Base-by-base conservation (phyloP, 1,140 invertebrate genomes). In the Ectropis grisescens region DNA sequence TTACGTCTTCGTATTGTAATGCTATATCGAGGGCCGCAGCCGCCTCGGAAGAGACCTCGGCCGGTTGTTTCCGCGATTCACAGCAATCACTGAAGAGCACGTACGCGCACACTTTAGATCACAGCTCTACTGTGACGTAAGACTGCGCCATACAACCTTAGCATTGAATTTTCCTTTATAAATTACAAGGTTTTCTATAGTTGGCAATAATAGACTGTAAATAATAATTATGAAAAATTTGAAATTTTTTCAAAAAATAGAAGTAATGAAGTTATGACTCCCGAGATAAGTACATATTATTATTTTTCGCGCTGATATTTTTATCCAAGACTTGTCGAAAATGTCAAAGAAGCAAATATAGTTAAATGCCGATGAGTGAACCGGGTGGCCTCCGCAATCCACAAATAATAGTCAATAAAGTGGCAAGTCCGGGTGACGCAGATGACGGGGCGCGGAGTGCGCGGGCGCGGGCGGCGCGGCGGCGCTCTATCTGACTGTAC, bases 401-500 rank as follows among this genome's bases (percentile, higher is more conserved):
- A 39, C 51, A 62, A 67, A 64, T 68, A 64, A 56, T 57, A 62
- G 45, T 57, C 39, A 57, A 61, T 61, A 58, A 54, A 57, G 32
- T 68, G 53, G 57, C 47, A 65, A 61, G 45, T 64, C 61, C 58
- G 66, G 61, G 60, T 70, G 68, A 58, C 56, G 51, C 54, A 55
- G 51, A 47, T 33, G 42, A 32, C 36, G 40, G 29, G 11, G 38
- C 36, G 46, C n/a, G 35, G 43, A 3, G 41, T n/a, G 14, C 41
- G 52, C 42, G 48, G 41, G 56, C 43, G 51, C 56, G 56, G 55
- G 56, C 46, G 49, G 52, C 49, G 52, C 48, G 51, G 37, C 26
- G 40, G 32, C 43, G 44, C 44, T 46, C 59, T 76, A 76, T 76
- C 65, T 66, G 61, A 55, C 66, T 68, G 64, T 76, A 67, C 75